Evolutionary conservation across 2,797 vertebrate species (phyloP).

Genomic region (Xerus rutilus): DNA sequence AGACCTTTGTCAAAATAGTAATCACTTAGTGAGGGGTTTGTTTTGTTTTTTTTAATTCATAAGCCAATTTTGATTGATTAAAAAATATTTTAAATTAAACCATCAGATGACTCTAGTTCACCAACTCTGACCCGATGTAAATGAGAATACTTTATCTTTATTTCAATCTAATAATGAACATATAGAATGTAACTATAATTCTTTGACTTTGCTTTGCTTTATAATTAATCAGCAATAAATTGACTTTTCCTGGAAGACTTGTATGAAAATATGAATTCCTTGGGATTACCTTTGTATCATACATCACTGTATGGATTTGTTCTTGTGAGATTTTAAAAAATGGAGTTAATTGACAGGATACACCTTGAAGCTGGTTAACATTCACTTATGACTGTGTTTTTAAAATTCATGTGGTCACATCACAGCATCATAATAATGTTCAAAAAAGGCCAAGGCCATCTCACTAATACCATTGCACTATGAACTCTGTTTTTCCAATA

Average conservation of each 20-base stretch:
- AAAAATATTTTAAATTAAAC: constrained; percentile 52
- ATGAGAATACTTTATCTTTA: constrained; percentile 21
- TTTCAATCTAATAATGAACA: constrained; percentile 44
- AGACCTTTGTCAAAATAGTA: constrained; percentile 61
- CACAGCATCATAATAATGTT: not conserved
- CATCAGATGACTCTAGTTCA: not conserved
- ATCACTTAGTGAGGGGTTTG: not conserved
- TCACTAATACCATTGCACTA: not conserved
- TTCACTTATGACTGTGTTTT: not conserved
- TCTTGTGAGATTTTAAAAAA: not conserved
- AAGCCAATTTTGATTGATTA: constrained; percentile 9
- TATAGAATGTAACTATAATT: not conserved
- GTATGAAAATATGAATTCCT: not conserved
- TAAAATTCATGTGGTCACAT: not conserved
- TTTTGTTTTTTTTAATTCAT: constrained; percentile 14
- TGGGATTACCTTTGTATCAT: not conserved
- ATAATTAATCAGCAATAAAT: constrained; percentile 36
- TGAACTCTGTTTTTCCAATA: not conserved
- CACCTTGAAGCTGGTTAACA: not conserved
- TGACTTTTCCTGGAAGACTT: not conserved
- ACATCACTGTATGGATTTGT: not conserved
- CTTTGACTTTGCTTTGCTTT: constrained; percentile 7
- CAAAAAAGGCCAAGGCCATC: not conserved
- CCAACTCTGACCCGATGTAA: not conserved
- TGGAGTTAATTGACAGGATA: not conserved